phyloP scores from a whole-genome alignment of 1,140 invertebrate species.

The Drosophila nannoptera region DNA sequence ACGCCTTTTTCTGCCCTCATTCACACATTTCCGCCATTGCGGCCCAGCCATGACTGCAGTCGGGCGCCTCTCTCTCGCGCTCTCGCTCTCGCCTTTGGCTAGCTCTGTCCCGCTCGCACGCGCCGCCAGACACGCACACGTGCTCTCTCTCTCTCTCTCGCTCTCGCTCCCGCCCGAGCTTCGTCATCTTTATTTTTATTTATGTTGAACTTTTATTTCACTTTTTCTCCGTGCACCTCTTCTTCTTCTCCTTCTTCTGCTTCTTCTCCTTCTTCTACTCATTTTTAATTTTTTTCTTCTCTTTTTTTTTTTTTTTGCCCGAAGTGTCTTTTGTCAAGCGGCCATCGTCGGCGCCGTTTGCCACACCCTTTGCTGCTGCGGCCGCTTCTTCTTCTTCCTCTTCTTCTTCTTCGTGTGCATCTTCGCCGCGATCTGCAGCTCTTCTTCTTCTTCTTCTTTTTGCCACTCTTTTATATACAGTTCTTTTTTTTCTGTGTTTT shows the following conservation, averaged over 20 bases:
- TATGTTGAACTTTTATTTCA: constrained; percentile 54
- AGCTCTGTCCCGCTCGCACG: constrained; percentile 10
- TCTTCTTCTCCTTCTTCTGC: constrained; percentile 13
- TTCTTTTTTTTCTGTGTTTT: constrained; percentile 3
- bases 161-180: constrained; percentile 49
- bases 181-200: constrained; percentile 78
- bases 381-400: constrained; percentile 15
- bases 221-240: not conserved
- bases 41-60: constrained; percentile 51
- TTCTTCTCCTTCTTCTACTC: not conserved
- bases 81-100: constrained; percentile 37
- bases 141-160: constrained; percentile 7
- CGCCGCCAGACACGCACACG: not conserved
- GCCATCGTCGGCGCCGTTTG: constrained; percentile 45
- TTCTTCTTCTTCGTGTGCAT: constrained; percentile 8
- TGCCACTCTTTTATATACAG: not conserved
- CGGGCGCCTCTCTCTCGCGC: constrained; percentile 38
- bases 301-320: constrained; percentile 4
- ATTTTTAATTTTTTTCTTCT: not conserved
- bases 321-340: constrained; percentile 72
- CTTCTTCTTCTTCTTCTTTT: not conserved
- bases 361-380: constrained; percentile 26
- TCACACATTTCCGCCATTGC: constrained; percentile 67
- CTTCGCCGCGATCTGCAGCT: not conserved
- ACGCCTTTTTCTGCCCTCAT: constrained; percentile 53